A percentile compares a stretch with the other conserved stretches of the same genome.
Evolutionary conservation across 2,888 invertebrate species (phyloP).

Genomic region (Antitype chi): DNA sequence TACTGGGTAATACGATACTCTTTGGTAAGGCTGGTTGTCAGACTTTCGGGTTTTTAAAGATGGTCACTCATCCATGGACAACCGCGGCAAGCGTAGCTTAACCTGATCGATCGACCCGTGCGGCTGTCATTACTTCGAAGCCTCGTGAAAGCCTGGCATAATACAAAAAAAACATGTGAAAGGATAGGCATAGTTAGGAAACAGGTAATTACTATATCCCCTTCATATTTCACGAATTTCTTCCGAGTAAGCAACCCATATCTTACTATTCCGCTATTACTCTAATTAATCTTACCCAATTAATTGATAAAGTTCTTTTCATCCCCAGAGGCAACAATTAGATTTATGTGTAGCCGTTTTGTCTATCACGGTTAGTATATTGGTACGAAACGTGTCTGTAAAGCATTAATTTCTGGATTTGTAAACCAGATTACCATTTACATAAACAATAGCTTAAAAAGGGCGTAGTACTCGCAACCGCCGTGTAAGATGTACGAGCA

Average conservation of each 20-base stretch:
- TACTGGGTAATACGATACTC: too few relatives aligned
- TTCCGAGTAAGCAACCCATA: background rate
- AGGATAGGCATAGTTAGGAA: background rate
- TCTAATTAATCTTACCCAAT: slow-evolving; percentile 41
- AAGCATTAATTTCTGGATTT: background rate
- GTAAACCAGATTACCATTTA: background rate
- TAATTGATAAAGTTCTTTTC: slow-evolving; percentile 45
- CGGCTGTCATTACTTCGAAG: too few relatives aligned
- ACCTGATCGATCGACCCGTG: too few relatives aligned
- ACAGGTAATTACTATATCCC: background rate
- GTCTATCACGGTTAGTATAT: background rate
- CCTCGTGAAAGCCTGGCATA: too few relatives aligned
- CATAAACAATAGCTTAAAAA: background rate
- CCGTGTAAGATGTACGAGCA: background rate
- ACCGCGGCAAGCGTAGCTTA: too few relatives aligned
- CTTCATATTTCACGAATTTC: background rate
- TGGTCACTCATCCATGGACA: too few relatives aligned
- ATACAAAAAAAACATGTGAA: background rate
- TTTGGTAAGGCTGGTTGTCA: too few relatives aligned
- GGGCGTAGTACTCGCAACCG: background rate
- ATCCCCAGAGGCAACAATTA: slow-evolving; percentile 11
- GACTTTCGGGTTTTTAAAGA: too few relatives aligned
- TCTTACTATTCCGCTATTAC: slow-evolving; percentile 15
- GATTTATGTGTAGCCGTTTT: slow-evolving; percentile 16
- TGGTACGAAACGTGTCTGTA: background rate